Base-by-base conservation (phyloP, 2,113 vertebrate species). In the Phalacrocorax brasilianus region DNA sequence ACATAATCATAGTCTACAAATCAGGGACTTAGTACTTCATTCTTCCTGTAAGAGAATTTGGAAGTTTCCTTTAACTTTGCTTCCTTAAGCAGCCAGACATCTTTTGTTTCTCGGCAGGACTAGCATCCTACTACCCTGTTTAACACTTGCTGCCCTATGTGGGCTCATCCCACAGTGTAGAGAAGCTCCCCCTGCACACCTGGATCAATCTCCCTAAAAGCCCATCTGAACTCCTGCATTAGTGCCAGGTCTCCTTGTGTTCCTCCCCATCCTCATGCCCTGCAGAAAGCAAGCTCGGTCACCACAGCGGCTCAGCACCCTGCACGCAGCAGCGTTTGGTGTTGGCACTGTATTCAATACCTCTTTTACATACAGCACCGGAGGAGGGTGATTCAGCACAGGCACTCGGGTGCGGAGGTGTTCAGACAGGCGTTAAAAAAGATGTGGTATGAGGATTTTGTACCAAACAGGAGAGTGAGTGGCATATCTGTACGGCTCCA, bases 301-400 rank as follows among this genome's bases (percentile, higher is more conserved):
- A 53, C 50, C 0, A 0, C 61, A 82, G 62, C 50, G 21, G 23
- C 38, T 67, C 33, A 2, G 68, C 61, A n/a, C 8, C 35, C 67
- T 33, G 28, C 35, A 2, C 27, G 55, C 14, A 5, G 44, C 73
- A 92, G 61, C 33, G 9, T 38, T 68, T 84, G 73, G 27, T 27
- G 40, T 6, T 85, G 86, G 88, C 68, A 85, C 4, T 2, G 1
- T 65, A 74, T 61, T 66, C 58, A 62, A 75, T 8, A 90, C 22
- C 4, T 68, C 40, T 73, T 82, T 76, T 71, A 66, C 77, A 79
- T 18, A 42, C 26, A 83, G 82, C 38, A 16, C 70, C 4, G 3
- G 68, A 91, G 91, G 66, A 93, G 66, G 38, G 74, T 89, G 85
- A 92, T 79, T 96, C 94, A 96, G 70, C 87, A 56, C 3, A 2